Percentiles rank a stretch among this genome's conserved stretches.
Evolutionary conservation across 30 jellyfish, hydroid and myxozoan genomes (phyloP).

Genomic region (Nemopilema nomurai): DNA sequence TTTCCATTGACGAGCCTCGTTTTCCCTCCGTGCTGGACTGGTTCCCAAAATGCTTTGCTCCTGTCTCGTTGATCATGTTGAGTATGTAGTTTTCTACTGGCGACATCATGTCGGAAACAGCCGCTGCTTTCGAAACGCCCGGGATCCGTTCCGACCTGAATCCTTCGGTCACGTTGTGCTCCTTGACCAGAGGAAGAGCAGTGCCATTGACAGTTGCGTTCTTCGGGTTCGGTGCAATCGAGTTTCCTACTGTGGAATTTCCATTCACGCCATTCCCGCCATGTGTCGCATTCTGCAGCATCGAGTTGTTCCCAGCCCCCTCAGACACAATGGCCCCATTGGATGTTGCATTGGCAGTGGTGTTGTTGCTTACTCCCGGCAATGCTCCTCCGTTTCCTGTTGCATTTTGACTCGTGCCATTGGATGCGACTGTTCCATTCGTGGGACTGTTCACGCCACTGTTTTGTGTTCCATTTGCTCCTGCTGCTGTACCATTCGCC

Average conservation of each 20-base stretch:
- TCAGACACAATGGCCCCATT: not conserved
- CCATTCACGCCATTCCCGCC: not conserved
- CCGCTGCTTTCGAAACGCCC: constrained; percentile 46
- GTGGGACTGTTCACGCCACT: not conserved
- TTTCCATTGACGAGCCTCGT: constrained; percentile 23
- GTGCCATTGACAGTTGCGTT: not conserved
- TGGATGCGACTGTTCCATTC: constrained; percentile 1
- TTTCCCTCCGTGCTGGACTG: constrained; percentile 41
- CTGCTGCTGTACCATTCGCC: constrained; percentile 1
- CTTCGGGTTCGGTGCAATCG: not conserved
- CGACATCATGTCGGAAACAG: constrained; percentile 70
- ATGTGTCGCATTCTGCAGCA: not conserved
- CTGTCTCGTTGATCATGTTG: constrained; percentile 57
- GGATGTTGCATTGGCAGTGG: not conserved
- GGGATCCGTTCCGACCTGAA: constrained; percentile 55
- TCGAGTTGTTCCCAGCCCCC: not conserved
- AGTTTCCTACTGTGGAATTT: not conserved
- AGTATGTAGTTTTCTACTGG: constrained; percentile 63
- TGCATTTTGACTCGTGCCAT: not conserved
- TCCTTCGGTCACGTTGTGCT: constrained; percentile 15
- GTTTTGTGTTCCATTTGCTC: constrained; percentile 14
- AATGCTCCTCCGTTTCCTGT: not conserved
- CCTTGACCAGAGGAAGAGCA: not conserved
- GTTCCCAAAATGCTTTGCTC: constrained; percentile 55
- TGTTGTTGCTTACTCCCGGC: not conserved